Conservation (phyloP, 2,888 invertebrate genomes). For the Meghimatium bilineatum region DNA sequence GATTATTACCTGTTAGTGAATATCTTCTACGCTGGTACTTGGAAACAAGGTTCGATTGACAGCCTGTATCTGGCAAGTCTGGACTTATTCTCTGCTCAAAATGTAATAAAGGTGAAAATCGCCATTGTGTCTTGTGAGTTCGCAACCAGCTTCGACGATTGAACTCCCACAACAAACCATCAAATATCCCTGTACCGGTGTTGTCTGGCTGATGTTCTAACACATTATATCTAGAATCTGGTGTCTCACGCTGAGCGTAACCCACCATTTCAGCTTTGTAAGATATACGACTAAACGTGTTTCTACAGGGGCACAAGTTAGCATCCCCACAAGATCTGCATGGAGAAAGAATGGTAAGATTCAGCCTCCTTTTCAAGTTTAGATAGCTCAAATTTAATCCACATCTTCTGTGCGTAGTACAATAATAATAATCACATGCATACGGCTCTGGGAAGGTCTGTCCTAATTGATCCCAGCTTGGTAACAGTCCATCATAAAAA, state of each 20-base stretch:
- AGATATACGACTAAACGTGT: background rate
- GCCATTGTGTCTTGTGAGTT: background rate
- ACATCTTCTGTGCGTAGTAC: background rate
- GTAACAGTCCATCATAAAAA: background rate
- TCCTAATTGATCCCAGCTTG: no score
- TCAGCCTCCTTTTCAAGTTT: background rate
- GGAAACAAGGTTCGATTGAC: background rate
- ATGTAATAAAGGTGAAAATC: background rate
- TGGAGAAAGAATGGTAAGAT: background rate
- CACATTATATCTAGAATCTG: no score
- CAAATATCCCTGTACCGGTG: background rate
- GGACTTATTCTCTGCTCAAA: background rate
- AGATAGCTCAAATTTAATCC: background rate
- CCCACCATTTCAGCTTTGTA: background rate
- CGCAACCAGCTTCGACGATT: background rate
- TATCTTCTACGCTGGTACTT: background rate
- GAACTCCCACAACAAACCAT: background rate
- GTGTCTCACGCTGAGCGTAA: background rate
- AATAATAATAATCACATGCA: background rate
- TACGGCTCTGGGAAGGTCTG: background rate
- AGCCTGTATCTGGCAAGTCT: no score
- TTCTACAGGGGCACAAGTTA: slow-evolving; percentile 14
- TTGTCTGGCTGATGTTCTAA: background rate
- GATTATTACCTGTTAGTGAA: background rate
- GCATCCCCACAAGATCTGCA: slow-evolving; percentile 24